Evolutionary conservation across 2,797 vertebrate species (phyloP), one percentile per base, ranked within the genome.

Genomic region (Eutrigla gurnardus): DNA sequence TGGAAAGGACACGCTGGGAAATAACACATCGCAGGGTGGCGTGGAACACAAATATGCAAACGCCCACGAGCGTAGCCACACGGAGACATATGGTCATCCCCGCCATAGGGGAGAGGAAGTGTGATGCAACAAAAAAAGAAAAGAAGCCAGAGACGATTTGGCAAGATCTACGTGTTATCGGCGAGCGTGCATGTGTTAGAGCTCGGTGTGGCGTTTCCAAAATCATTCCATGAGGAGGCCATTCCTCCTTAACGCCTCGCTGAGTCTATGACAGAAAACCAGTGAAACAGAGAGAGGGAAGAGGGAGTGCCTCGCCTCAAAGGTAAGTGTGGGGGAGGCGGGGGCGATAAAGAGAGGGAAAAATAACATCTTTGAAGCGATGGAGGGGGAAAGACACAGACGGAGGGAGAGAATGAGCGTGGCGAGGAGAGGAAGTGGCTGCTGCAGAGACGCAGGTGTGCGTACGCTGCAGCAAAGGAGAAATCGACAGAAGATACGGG

Each of bases 31-130:
- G 69, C 53, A 25, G 58, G 80, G 81, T 50, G 60, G 61, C 12
- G 13, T n/a, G 69, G 78, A 67, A 66, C 69, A 60, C 64, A 33
- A 77, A 69, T 15, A 67, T 35, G 62, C 61, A 63, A 32, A 5
- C 61, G 3, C 6, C 11, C 14, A 3, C 53, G 12, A 72, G 70
- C 45, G 69, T 33, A 81, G 63, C 82, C 73, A 53, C 87, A 78
- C 47, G 79, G 86, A 75, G 83, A 90, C 91, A 92, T 92, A 91
- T 91, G 89, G 89, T 77, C 86, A 73, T 66, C 60, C 85, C 85
- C 73, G 18, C 73, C 83, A 74, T 32, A 78, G 65, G 75, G 83
- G 63, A 78, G 81, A 86, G 79, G 65, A 80, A 67, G 84, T 74
- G 15, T 43, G 65, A 66, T 33, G 65, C 65, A 67, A 71, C 73